Conservation (phyloP, 2,797 vertebrate genomes). For the Selene dorsalis region DNA sequence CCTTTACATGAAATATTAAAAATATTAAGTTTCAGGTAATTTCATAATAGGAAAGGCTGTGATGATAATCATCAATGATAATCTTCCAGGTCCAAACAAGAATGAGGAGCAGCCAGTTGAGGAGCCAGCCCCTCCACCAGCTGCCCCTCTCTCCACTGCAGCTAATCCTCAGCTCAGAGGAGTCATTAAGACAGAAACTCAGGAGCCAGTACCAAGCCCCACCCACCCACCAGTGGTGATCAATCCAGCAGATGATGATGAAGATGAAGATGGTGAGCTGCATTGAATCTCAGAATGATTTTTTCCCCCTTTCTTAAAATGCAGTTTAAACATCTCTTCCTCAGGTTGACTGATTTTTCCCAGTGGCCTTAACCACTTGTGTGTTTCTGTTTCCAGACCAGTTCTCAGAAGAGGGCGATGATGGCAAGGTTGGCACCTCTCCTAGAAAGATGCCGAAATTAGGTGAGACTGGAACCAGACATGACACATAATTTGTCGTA, state of each 20-base stretch:
- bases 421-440: constrained; percentile 81
- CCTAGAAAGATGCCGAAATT: constrained; percentile 85
- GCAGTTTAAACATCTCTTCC: background rate
- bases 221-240: constrained; percentile 98
- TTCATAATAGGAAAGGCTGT: background rate
- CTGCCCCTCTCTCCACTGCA: constrained; percentile 82
- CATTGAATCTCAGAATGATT: too few species aligned
- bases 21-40: background rate
- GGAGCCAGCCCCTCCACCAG: constrained; percentile 82
- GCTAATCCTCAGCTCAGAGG: constrained; percentile 91
- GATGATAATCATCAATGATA: background rate
- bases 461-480: constrained; percentile 75
- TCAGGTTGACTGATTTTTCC: background rate
- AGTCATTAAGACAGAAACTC: constrained; percentile 91
- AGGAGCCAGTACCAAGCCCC: constrained; percentile 95
- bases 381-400: constrained; percentile 86
- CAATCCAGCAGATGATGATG: constrained; percentile 95
- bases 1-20: background rate
- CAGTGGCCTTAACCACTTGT: background rate
- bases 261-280: constrained; percentile 91
- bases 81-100: constrained; percentile 56
- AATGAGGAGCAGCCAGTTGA: constrained; percentile 71
- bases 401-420: constrained; percentile 95
- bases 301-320: background rate
- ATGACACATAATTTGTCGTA: background rate